Evolutionary conservation across 2,113 vertebrate species (phyloP), one percentile per base, ranked within the genome.

Genomic region (Oryzias woworae): DNA sequence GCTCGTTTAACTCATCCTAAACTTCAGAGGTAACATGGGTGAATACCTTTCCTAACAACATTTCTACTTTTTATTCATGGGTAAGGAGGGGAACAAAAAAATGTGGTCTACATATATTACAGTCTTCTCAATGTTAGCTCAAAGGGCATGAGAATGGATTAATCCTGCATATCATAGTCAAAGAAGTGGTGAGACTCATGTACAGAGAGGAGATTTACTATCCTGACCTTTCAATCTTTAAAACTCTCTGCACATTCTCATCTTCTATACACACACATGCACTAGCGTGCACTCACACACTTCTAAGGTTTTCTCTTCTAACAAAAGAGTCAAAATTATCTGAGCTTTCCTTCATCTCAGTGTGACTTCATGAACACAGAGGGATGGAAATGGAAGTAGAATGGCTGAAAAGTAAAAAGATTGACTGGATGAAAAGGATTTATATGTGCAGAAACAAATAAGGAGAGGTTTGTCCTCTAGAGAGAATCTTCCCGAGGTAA

Each of bases 191-290:
- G 78, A 85, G 85, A 81, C 59, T 83, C 82, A 72, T 84, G 84
- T 90, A 87, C 79, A 80, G 86, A 86, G 80, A 85, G 75, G 75
- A 84, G 87, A 87, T 87, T 89, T 88, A 86, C 86, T 83, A 84
- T 84, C 74, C 78, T 87, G 90, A 90, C 85, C 85, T 90, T 90
- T 90, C 84, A 84, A 80, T 90, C 81, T 85, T 73, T 87, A 78
- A 86, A 86, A 81, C 51, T 31, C 70, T 73, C 66, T 62, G 63
- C 83, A 82, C 75, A 72, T 59, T 56, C 58, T 47, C 23, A 53
- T 63, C 45, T 4, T 18, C 68, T 65, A 58, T 52, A 16, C 3
- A 17, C 63, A 41, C 47, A 61, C 64, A 70, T 43, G 53, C 79
- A 75, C 84, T 77, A 80, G 68, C 36, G 10, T 10, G 12, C 36